Conservation (phyloP, 2,888 invertebrate genomes). For the Pachycephus smyrnensis region DNA sequence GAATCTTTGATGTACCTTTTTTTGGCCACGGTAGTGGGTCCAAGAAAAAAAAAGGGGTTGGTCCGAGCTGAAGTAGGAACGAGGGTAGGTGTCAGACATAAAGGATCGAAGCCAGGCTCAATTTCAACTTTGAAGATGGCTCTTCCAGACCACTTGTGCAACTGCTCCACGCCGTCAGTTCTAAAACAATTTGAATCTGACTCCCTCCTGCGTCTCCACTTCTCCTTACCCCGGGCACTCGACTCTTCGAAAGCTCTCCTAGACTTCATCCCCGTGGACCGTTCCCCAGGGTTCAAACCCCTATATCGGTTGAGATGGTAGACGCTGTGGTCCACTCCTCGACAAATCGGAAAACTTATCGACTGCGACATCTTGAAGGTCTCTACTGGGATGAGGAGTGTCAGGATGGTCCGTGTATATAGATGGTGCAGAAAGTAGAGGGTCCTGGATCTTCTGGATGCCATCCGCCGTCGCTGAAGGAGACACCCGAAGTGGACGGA, state of each 20-base stretch:
- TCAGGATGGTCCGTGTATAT: no score
- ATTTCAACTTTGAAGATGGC: conserved; percentile 3
- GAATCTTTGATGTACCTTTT: no score
- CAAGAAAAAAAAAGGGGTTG: no score
- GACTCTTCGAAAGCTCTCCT: background rate
- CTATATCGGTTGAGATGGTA: no score
- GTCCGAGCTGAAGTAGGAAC: no score
- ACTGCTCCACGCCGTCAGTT: background rate
- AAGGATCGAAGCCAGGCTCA: background rate
- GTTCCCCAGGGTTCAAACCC: background rate
- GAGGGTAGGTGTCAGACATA: background rate
- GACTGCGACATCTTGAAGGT: background rate
- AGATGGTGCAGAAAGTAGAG: background rate
- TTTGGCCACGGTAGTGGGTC: no score
- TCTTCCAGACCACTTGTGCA: conserved; percentile 1
- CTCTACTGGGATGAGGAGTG: background rate
- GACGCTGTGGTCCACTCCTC: background rate
- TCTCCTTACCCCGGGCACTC: background rate
- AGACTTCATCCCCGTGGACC: background rate
- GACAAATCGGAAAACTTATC: conserved; percentile 2
- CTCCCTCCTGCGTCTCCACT: background rate
- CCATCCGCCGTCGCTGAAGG: background rate
- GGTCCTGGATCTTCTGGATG: background rate
- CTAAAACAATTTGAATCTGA: conserved; percentile 4
- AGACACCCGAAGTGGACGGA: background rate